phyloP scores from a whole-genome alignment of 2,797 vertebrate genomes.

The Enteromius mattozi region DNA sequence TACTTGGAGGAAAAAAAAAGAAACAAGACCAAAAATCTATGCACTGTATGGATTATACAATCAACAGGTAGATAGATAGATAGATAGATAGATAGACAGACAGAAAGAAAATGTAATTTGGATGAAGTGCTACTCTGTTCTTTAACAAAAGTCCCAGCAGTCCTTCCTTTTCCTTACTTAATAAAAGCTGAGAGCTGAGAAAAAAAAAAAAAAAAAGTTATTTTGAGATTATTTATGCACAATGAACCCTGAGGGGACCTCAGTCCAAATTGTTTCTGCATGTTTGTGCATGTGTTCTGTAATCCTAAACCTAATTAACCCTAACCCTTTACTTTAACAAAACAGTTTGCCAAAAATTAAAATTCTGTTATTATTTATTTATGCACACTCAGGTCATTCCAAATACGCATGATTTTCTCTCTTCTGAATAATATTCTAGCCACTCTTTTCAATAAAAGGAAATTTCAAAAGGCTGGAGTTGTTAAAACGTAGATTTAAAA shows the following conservation, averaged over 20 bases:
- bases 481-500: background rate
- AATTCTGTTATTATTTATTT: background rate
- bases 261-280: background rate
- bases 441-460: background rate
- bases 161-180: background rate
- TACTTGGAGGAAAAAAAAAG: background rate
- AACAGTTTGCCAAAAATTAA: background rate
- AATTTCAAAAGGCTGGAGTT: background rate
- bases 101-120: background rate
- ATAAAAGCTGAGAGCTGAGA: slow-evolving; percentile 19
- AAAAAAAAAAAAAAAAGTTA: background rate
- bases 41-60: background rate
- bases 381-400: background rate
- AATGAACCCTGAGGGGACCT: slow-evolving; percentile 4
- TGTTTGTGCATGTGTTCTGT: slow-evolving; percentile 20
- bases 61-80: background rate
- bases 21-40: background rate
- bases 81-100: background rate
- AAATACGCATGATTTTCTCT: background rate
- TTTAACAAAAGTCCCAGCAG: slow-evolving; percentile 16
- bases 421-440: background rate
- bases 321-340: background rate
- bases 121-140: background rate
- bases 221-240: slow-evolving; percentile 16
- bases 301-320: slow-evolving; percentile 23